These are phyloP conservation scores for Aphidius gifuensis DNA, from an alignment of 1,140 invertebrate species.

Conservation along the genomic window DNA sequence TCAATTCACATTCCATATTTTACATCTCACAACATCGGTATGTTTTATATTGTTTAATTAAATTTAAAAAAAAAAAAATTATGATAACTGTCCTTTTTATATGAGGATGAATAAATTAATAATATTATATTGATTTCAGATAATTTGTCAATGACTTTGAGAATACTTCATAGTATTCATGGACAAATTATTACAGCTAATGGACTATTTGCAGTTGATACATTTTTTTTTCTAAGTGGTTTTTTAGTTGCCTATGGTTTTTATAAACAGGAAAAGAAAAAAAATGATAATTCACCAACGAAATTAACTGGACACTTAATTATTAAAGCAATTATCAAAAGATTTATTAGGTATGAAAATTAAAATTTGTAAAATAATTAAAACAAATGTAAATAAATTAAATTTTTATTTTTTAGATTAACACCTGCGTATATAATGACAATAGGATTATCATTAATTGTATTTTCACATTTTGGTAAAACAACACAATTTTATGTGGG, in stretches of 20 bases:
- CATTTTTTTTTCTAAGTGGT: constrained; percentile 54
- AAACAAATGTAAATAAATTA: not conserved
- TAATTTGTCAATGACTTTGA: constrained; percentile 37
- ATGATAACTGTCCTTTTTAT: no score
- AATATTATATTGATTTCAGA: constrained; percentile 45
- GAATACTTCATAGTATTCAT: constrained; percentile 38
- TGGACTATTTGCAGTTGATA: constrained; percentile 52
- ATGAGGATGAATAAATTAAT: no score
- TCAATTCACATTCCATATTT: constrained; percentile 45
- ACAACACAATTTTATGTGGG: constrained; percentile 53
- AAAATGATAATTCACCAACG: constrained; percentile 29
- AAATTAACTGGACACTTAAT: constrained; percentile 36
- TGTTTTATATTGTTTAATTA: no score
- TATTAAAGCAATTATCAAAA: constrained; percentile 37
- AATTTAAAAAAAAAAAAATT: no score
- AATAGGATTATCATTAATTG: constrained; percentile 54
- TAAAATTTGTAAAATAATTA: not conserved
- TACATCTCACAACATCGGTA: constrained; percentile 27
- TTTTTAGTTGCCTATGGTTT: constrained; percentile 51
- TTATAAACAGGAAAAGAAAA: constrained; percentile 34
- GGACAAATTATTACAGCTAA: constrained; percentile 50
- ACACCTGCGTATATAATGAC: constrained; percentile 58
- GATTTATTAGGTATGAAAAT: constrained; percentile 50
- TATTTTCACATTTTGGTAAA: constrained; percentile 51
- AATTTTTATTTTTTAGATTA: constrained; percentile 42